Conservation (phyloP, 1,140 invertebrate species). For the Dinoponera quadriceps region DNA sequence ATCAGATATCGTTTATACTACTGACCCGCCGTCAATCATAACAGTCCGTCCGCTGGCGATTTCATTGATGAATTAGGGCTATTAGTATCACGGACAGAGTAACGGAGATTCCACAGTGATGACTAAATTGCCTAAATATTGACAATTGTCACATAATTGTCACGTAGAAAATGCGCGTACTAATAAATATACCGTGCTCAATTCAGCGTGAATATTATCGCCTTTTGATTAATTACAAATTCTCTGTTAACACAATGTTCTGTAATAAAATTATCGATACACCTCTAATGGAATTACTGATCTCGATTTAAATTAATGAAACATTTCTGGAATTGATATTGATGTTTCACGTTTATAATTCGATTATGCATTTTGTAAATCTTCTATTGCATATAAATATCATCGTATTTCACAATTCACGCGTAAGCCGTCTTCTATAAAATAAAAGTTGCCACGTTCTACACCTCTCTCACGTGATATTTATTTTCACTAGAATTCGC, state of each 20-base stretch:
- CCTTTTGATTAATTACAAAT: neutral
- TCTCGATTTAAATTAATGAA: neutral
- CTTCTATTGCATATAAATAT: neutral
- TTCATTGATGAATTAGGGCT: slow-evolving; percentile 68
- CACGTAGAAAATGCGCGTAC: too few relatives aligned
- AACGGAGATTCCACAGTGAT: neutral
- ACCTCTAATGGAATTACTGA: neutral
- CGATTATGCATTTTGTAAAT: neutral
- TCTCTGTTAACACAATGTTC: neutral
- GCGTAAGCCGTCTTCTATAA: neutral
- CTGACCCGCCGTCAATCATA: slow-evolving; percentile 56
- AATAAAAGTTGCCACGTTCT: neutral
- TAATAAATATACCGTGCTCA: too few relatives aligned
- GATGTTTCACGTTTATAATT: neutral
- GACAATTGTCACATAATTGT: neutral
- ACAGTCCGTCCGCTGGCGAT: slow-evolving; percentile 8
- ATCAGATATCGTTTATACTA: slow-evolving; percentile 49
- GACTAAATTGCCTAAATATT: neutral
- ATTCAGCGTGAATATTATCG: too few relatives aligned
- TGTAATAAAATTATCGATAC: neutral
- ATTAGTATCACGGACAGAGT: slow-evolving; percentile 63
- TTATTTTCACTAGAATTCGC: neutral
- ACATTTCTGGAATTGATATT: neutral
- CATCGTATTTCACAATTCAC: slow-evolving; percentile 1
- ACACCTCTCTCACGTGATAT: neutral